A percentile compares a stretch with the other conserved stretches of the same genome.
Conservation (phyloP, 2,888 invertebrate genomes). For the Euproctis similis region DNA sequence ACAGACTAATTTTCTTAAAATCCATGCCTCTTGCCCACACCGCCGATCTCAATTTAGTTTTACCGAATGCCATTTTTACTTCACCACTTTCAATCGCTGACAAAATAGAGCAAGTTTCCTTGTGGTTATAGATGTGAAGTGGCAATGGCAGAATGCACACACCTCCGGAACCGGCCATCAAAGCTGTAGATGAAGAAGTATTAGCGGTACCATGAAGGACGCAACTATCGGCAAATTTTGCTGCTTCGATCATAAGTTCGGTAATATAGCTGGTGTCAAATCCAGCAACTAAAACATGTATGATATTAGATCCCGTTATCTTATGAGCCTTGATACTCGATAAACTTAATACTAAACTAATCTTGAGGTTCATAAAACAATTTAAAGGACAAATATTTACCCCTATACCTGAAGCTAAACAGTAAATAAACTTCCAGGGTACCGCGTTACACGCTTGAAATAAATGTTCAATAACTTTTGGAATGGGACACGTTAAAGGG, state of each 20-base stretch:
- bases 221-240: conserved; percentile 42
- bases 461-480: conserved; percentile 42
- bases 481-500: conserved; percentile 36
- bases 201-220: conserved; percentile 40
- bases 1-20: conserved; percentile 48
- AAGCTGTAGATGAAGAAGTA: conserved; percentile 31
- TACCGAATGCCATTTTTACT: conserved; percentile 32
- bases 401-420: conserved; percentile 56
- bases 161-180: conserved; percentile 50
- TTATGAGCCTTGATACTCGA: conserved; percentile 50
- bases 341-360: conserved; percentile 53
- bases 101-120: conserved; percentile 38
- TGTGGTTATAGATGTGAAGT: conserved; percentile 52
- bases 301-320: conserved; percentile 37
- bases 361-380: conserved; percentile 62
- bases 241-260: conserved; percentile 47
- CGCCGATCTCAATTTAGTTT: conserved; percentile 41
- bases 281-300: conserved; percentile 52
- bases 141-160: conserved; percentile 52
- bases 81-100: conserved; percentile 50
- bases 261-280: conserved; percentile 49
- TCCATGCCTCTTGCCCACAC: conserved; percentile 63
- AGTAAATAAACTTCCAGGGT: conserved; percentile 63
- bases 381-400: conserved; percentile 48
- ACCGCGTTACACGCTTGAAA: conserved; percentile 39